Conservation (phyloP, 1,140 invertebrate genomes). For the Asobara japonica region DNA sequence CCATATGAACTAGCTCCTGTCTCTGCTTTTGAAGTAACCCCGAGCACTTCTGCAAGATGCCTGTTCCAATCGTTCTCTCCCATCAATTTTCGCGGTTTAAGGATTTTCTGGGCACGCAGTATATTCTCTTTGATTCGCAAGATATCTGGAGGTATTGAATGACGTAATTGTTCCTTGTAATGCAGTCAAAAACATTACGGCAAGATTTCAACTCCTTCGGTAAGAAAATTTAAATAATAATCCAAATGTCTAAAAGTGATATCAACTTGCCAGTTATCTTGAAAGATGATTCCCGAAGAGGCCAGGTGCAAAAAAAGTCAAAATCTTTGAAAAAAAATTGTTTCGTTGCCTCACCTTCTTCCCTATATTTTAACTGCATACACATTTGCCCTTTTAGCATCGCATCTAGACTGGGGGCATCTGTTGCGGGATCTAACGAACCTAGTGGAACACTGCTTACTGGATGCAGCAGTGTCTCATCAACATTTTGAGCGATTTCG, state of each 20-base stretch:
- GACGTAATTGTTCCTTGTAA: not conserved
- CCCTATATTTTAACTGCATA: constrained; percentile 34
- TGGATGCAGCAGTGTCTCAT: constrained; percentile 37
- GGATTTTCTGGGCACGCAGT: constrained; percentile 27
- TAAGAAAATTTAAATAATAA: too few species aligned
- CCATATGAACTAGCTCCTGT: constrained; percentile 21
- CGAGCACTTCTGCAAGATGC: constrained; percentile 38
- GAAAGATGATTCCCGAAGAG: too few species aligned
- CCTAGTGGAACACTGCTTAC: constrained; percentile 39
- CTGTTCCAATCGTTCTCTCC: constrained; percentile 40
- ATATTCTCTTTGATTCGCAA: constrained; percentile 33
- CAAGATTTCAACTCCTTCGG: too few species aligned
- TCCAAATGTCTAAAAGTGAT: too few species aligned
- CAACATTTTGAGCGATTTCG: constrained; percentile 31
- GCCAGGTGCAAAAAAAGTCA: too few species aligned
- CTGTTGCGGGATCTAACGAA: constrained; percentile 32
- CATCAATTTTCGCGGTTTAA: constrained; percentile 36
- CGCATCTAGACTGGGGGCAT: constrained; percentile 29
- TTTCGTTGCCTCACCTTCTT: constrained; percentile 39
- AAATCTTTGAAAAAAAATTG: not conserved
- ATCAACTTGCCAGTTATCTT: too few species aligned
- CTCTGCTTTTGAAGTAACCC: not conserved
- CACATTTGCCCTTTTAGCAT: constrained; percentile 40
- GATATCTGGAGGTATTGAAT: constrained; percentile 39
- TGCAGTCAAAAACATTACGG: too few species aligned